Conservation (phyloP, 2,113 vertebrate species). For the Calypte anna region DNA sequence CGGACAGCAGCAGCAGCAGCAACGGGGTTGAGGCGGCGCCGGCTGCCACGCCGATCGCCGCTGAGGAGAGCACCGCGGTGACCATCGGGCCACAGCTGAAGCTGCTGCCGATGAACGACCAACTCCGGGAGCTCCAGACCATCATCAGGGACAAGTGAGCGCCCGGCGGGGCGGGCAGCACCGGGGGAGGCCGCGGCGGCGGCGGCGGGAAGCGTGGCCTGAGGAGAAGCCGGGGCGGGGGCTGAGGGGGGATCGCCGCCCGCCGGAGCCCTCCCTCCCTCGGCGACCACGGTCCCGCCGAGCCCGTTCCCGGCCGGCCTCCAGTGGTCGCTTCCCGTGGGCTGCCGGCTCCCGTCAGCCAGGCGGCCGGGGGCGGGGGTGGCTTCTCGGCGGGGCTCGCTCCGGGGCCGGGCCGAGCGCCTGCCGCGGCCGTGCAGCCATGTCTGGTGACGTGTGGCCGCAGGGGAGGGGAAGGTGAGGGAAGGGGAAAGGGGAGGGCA, state of each 20-base stretch:
- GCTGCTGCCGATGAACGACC: slow-evolving; percentile 91
- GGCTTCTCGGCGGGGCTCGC: background rate
- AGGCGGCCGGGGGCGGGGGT: background rate
- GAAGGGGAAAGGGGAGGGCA: too few species aligned
- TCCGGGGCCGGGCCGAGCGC: background rate
- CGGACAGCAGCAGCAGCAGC: slow-evolving; percentile 9
- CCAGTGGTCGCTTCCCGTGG: background rate
- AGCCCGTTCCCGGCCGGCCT: background rate
- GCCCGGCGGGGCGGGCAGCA: background rate
- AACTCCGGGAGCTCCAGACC: slow-evolving; percentile 91
- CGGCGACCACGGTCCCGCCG: background rate
- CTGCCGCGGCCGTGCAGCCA: background rate
- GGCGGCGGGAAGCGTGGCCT: background rate
- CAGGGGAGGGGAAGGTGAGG: background rate
- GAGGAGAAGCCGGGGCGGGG: background rate
- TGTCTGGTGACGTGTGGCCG: background rate
- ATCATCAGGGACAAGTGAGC: slow-evolving; percentile 93
- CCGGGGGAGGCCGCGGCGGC: background rate
- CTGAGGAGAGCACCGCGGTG: background rate
- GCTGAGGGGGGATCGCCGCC: background rate
- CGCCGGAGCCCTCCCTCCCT: too few species aligned
- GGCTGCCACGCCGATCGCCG: background rate
- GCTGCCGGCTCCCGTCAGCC: too few species aligned
- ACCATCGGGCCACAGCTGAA: slow-evolving; percentile 82
- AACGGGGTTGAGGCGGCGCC: background rate